Base-by-base conservation (phyloP, 2,797 vertebrate species). In the Acrossocheilus fasciatus region DNA sequence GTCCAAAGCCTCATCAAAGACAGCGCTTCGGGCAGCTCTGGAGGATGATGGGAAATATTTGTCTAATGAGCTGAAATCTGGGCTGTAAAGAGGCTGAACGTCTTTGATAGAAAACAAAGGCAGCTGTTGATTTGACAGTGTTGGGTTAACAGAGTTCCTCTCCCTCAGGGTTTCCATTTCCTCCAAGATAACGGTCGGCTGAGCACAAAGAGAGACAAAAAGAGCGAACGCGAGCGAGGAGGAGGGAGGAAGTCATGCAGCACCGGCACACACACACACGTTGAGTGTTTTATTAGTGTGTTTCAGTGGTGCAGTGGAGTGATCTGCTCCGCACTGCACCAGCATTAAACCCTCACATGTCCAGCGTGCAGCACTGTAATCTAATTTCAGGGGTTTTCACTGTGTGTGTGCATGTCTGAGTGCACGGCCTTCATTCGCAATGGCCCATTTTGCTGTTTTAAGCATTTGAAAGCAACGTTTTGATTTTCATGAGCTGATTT, bases 131-230 rank as follows among this genome's bases (percentile, higher is more conserved):
- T 83, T 45, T 73, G 52, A 73, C 69, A 73, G 81, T 4, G n/a
- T 45, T 7, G 39, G 50, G 69, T 73, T 83, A 30, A 41, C 39
- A 57, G 50, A 59, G 81, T 43, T 82, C 36, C 10, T 72, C 10
- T 82, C 50, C 80, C 68, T 72, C 36, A 45, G 81, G 81, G 50
- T 82, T 84, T 84, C 50, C 17, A 59, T 82, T 73, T 82, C 81
- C 81, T 62, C 39, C 26, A 4, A 14, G 26, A 57, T 23, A 75
- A 50, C 66, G 3, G 41, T 45, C 36, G 50, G 50, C 36, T 74
- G 69, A 73, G 47, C 54, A 75, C 41, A 77, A 36, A 62, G 20
- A 76, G 69, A 62, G 57, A 73, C 43, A 45, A 47, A 73, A 47
- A 26, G 70, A 43, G n/a, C n/a, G 12, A 73, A 45, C 6, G 23